A percentile compares a stretch with the other conserved stretches of the same genome.
Evolutionary conservation across 2,797 vertebrate genomes (phyloP).

Genomic region (Cynopterus sphinx): DNA sequence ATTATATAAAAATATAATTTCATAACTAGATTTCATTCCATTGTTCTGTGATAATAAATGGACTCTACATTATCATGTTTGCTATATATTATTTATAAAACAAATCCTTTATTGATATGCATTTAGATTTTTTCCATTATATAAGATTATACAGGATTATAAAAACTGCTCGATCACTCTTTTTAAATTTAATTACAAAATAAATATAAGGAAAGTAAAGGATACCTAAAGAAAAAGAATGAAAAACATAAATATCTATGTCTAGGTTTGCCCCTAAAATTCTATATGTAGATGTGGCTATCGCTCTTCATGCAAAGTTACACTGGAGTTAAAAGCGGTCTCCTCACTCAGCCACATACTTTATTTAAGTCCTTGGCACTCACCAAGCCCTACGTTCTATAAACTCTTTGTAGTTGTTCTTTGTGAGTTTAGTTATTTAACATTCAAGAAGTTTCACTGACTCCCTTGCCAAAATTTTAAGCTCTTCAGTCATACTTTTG

Average conservation of each 20-base stretch:
- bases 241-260: not conserved
- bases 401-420: not conserved
- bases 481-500: not conserved
- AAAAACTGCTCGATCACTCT: not conserved
- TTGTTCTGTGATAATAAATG: not conserved
- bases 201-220: not conserved
- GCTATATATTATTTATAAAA: not conserved
- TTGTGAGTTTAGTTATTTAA: constrained; percentile 8
- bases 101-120: not conserved
- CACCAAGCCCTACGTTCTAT: not conserved
- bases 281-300: not conserved
- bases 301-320: not conserved
- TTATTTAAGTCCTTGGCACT: not conserved
- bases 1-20: not conserved
- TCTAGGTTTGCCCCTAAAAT: not conserved
- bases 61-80: not conserved
- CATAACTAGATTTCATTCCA: not conserved
- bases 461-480: not conserved
- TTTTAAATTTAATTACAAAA: not conserved
- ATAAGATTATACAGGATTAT: not conserved
- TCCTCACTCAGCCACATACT: not conserved
- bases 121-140: not conserved
- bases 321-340: not conserved
- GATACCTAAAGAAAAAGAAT: not conserved
- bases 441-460: not conserved